Evolutionary conservation across 2,113 vertebrate species (phyloP), one percentile per base, ranked within the genome.

Genomic region (Lates calcarifer): DNA sequence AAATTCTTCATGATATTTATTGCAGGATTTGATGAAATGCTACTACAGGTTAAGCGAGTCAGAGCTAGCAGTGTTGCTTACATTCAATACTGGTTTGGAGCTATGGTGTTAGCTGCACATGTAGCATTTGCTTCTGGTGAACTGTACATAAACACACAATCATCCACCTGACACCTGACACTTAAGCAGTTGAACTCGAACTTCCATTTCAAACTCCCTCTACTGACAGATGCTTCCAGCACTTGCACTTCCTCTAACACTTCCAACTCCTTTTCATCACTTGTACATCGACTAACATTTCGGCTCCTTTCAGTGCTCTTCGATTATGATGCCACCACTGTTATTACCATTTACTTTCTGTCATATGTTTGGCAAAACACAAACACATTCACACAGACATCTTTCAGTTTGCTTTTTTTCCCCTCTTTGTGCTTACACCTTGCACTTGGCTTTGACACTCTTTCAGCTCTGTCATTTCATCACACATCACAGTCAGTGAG

Each of bases 401-500:
- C n/a, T n/a, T n/a, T n/a, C n/a, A n/a, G n/a, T n/a, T n/a, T n/a
- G n/a, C n/a, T n/a, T n/a, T n/a, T n/a, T n/a, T n/a, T n/a, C n/a
- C n/a, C n/a, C n/a, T n/a, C n/a, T n/a, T n/a, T n/a, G n/a, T n/a
- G n/a, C n/a, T n/a, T n/a, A n/a, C n/a, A n/a, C n/a, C n/a, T n/a
- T n/a, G n/a, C n/a, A n/a, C n/a, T n/a, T n/a, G n/a, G n/a, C n/a
- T n/a, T n/a, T n/a, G n/a, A n/a, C n/a, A n/a, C n/a, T n/a, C n/a
- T n/a, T n/a, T 45, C 17, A 17, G 43, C 43, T 45, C 6, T n/a
- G n/a, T n/a, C n/a, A n/a, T n/a, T n/a, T n/a, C n/a, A n/a, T n/a
- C n/a, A n/a, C n/a, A n/a, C n/a, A n/a, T n/a, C n/a, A 18, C 60
- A 68, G 53, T 31, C 64, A 55, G 12, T 60, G 64, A 68, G n/a